Evolutionary conservation across 2,888 invertebrate genomes (phyloP), one percentile per base, ranked within the genome.

Genomic region (Nycteola revayana): DNA sequence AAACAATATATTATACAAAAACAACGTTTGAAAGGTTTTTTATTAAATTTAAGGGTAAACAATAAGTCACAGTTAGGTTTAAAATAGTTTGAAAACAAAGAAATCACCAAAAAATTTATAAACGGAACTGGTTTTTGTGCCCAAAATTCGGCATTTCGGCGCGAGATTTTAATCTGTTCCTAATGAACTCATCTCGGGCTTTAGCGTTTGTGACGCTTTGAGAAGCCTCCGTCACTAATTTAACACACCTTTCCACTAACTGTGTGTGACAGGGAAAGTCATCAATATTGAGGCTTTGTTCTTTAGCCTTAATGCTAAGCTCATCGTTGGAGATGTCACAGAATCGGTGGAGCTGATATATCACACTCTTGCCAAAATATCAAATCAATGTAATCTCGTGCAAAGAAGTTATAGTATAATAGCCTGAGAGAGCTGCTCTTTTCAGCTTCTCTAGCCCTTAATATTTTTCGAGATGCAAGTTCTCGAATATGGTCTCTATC

Each of bases 321-420:
- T 26, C 21, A 20, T 32, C 25, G 10, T 25, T 25, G 31, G 31
- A 7, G 11, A 11, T 11, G 11, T 31, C 31, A 9, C 24, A 23
- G n/a, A n/a, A n/a, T n/a, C 22, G 24, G 34, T 34, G 34, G 34
- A 8, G 28, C 28, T 8, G 34, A 24, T 34, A 34, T 34, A 5
- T 34, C 6, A 21, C n/a, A 28, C 11, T 34, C 28, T 34, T 17
- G 28, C 24, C 28, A 34, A 14, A 18, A 28, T 18, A 28, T 34
- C n/a, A 34, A 1, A 7, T 34, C 28, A 1, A 25, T 34, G 18
- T 34, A 34, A 28, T 34, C 28, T 26, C 17, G 14, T 1, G 21
- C 21, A n/a, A 5, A 3, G n/a, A 21, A 21, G 7, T 21, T 21
- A 7, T 2, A 21, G 4, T n/a, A 5, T 21, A 21, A 21, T 5